Percentiles rank a stretch among this genome's conserved stretches.
Evolutionary conservation across 2,113 vertebrate genomes (phyloP).

Genomic region (Cyprinus carpio): DNA sequence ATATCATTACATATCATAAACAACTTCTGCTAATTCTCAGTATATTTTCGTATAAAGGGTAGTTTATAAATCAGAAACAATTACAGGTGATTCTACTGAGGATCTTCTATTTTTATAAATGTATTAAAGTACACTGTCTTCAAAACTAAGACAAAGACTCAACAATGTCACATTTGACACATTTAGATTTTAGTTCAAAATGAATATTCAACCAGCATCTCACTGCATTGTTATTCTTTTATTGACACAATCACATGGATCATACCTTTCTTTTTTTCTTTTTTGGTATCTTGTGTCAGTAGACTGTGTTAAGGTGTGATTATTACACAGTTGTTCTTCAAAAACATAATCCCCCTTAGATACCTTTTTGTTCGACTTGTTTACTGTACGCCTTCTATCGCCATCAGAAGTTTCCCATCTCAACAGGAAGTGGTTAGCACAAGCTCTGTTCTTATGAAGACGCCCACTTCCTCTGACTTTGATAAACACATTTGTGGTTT

Average conservation of each 20-base stretch:
- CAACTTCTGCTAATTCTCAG: background rate
- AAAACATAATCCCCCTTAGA: constrained; percentile 41
- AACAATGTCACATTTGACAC: background rate
- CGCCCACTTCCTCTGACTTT: constrained; percentile 67
- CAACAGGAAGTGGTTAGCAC: constrained; percentile 66
- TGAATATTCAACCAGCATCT: background rate
- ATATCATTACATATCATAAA: background rate
- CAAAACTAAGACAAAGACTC: background rate
- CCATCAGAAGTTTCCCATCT: constrained; percentile 65
- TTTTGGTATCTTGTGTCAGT: background rate
- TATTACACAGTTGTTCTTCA: constrained; percentile 27
- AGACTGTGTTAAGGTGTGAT: background rate
- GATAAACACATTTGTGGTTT: constrained; percentile 68
- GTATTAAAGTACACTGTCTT: background rate
- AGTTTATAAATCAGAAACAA: too few species aligned
- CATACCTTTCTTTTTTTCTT: background rate
- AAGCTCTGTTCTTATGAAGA: constrained; percentile 64
- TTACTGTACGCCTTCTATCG: constrained; percentile 64
- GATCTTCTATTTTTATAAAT: background rate
- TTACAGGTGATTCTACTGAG: background rate
- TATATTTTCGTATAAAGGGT: background rate
- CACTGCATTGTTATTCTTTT: background rate
- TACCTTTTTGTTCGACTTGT: constrained; percentile 57
- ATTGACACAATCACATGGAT: background rate
- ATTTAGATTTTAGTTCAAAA: background rate